Conservation (phyloP, 2,113 vertebrate species). For the Gnathonemus longibarbis region DNA sequence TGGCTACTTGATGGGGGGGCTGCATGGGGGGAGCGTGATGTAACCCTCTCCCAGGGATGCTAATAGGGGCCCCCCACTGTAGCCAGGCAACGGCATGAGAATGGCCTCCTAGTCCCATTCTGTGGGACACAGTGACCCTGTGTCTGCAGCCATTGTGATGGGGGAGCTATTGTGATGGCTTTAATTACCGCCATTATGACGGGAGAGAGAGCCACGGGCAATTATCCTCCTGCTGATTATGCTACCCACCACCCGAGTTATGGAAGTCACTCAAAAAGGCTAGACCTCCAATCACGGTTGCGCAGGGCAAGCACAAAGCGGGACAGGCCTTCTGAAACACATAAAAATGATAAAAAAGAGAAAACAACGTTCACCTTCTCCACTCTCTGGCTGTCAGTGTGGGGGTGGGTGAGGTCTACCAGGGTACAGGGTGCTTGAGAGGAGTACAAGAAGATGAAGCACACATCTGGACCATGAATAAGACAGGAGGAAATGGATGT, state of each 20-base stretch:
- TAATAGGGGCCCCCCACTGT: not conserved
- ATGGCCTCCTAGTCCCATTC: not conserved
- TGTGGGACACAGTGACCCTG: conserved; percentile 1
- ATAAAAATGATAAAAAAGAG: not conserved
- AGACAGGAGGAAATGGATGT: not conserved
- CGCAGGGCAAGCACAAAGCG: not conserved
- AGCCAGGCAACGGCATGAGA: not conserved
- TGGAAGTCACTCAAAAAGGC: not conserved
- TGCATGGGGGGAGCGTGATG: not conserved
- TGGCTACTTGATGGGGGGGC: not conserved
- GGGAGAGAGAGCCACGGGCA: not conserved
- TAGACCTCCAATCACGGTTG: not conserved
- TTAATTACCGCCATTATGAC: conserved; percentile 4
- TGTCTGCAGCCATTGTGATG: not conserved
- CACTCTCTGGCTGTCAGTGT: not conserved
- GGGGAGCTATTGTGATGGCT: not conserved
- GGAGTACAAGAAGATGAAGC: not conserved
- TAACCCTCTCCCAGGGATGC: not conserved
- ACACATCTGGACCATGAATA: not conserved
- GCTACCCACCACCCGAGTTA: not conserved
- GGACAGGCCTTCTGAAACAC: not conserved
- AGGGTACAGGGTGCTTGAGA: not conserved
- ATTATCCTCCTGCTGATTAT: not conserved
- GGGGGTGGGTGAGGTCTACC: not conserved
- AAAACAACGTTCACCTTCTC: not conserved